phyloP scores from a whole-genome alignment of 1,140 invertebrate species.

The Geopemphigus sp. region DNA sequence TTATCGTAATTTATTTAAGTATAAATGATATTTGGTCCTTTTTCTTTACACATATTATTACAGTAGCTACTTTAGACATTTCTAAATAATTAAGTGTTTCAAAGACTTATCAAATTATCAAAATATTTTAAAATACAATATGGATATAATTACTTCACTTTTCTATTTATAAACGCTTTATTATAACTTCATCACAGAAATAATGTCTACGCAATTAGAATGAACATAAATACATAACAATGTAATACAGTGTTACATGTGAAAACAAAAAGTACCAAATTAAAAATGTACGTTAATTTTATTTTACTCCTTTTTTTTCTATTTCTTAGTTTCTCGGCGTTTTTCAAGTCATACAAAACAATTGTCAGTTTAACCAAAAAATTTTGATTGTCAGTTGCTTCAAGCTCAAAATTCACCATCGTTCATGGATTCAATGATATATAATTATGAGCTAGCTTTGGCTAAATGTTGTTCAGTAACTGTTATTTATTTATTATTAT shows the following conservation, averaged over 20 bases:
- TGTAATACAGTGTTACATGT: no score
- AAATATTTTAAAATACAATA: no score
- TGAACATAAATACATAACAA: no score
- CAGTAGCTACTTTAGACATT: no score
- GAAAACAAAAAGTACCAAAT: not conserved
- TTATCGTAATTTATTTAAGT: not conserved
- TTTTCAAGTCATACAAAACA: slow-evolving; percentile 30
- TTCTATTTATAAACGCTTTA: no score
- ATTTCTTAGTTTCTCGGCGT: slow-evolving; percentile 36
- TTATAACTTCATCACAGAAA: no score
- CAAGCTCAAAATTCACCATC: slow-evolving; percentile 32
- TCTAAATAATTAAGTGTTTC: no score
- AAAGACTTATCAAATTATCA: no score
- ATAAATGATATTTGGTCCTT: not conserved
- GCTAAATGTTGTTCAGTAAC: slow-evolving; percentile 48
- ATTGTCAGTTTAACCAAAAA: slow-evolving; percentile 37
- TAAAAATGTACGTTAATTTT: not conserved
- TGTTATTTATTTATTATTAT: slow-evolving; percentile 49
- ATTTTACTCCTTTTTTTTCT: slow-evolving; percentile 17
- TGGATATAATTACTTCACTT: no score
- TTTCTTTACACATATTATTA: no score
- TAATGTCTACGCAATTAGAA: no score
- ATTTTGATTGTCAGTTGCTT: slow-evolving; percentile 42
- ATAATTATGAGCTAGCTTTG: slow-evolving; percentile 30
- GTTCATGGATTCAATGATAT: slow-evolving; percentile 19